Conservation (phyloP, 2,888 invertebrate species). For the Stenodera caucasica region DNA sequence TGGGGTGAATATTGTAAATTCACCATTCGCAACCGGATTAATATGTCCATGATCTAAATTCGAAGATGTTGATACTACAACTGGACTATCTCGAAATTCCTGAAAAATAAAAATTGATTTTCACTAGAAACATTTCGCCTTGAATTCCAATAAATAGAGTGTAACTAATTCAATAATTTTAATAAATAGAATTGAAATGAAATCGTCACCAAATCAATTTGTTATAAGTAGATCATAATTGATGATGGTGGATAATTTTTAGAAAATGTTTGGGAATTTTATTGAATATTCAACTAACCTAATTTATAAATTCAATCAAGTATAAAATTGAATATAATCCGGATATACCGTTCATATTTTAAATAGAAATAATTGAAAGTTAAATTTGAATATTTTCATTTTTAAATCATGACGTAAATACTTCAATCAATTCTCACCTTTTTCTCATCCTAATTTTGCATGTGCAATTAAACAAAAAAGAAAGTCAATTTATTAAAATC, state of each 20-base stretch:
- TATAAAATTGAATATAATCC: too few species aligned
- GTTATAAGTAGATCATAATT: background rate
- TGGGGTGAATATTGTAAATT: conserved; percentile 55
- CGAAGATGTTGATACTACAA: conserved; percentile 46
- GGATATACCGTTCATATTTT: too few species aligned
- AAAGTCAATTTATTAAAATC: conserved; percentile 19
- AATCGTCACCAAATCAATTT: background rate
- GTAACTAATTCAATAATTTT: background rate
- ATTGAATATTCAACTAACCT: background rate
- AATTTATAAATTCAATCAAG: background rate
- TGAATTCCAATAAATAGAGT: conserved; percentile 17
- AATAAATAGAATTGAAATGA: background rate
- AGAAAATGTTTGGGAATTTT: background rate
- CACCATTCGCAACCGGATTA: conserved; percentile 53
- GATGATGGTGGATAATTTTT: too few species aligned
- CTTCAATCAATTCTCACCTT: conserved; percentile 15
- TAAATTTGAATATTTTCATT: background rate
- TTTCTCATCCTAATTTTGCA: conserved; percentile 15
- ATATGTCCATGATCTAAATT: conserved; percentile 52
- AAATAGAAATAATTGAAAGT: background rate
- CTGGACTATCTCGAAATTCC: conserved; percentile 55
- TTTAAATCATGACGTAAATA: background rate
- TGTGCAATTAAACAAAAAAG: conserved; percentile 15
- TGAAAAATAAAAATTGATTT: conserved; percentile 26
- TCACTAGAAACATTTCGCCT: conserved; percentile 20